Base-by-base conservation (phyloP, 53 echinoderm and acorn worm genomes). In the Luidia sarsii region DNA sequence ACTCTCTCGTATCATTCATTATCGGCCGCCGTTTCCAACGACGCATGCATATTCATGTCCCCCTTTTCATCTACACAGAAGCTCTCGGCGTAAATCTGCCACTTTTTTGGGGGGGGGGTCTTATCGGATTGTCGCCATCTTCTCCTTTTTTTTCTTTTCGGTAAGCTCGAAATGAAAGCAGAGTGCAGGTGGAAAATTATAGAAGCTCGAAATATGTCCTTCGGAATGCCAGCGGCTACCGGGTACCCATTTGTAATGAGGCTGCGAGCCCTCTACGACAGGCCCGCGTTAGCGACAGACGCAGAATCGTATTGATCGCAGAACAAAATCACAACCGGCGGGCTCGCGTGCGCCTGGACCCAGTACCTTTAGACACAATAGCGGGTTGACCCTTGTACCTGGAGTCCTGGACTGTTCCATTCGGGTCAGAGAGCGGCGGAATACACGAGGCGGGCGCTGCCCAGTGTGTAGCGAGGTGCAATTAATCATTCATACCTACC, bases 161-260 rank as follows among this genome's bases (percentile, higher is more conserved):
- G 16, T 53, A 4, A n/a, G n/a, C n/a, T n/a, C n/a, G n/a, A n/a
- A n/a, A n/a, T n/a, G n/a, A n/a, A n/a, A n/a, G n/a, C n/a, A 20
- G 25, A 10, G 11, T 45, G 67, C 67, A 67, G 67, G 43, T 67
- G 67, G 1, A 11, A 18, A 16, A 41, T 67, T 27, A 8, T 67
- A 1, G 4, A 25, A 25, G 35, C 67, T n/a, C 25, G 67, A 67
- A 67, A 67, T 67, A 45, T 45, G 67, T 67, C 67, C 67, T 67
- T 67, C 41, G 35, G 45, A 25, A n/a, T n/a, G n/a, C n/a, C n/a
- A n/a, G n/a, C n/a, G n/a, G n/a, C n/a, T n/a, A n/a, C n/a, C n/a
- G n/a, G n/a, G n/a, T n/a, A n/a, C n/a, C n/a, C n/a, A n/a, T n/a
- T n/a, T n/a, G n/a, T n/a, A n/a, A n/a, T n/a, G n/a, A n/a, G n/a